phyloP scores from a whole-genome alignment of 2,888 invertebrate genomes.

The Lycaena phlaeas region DNA sequence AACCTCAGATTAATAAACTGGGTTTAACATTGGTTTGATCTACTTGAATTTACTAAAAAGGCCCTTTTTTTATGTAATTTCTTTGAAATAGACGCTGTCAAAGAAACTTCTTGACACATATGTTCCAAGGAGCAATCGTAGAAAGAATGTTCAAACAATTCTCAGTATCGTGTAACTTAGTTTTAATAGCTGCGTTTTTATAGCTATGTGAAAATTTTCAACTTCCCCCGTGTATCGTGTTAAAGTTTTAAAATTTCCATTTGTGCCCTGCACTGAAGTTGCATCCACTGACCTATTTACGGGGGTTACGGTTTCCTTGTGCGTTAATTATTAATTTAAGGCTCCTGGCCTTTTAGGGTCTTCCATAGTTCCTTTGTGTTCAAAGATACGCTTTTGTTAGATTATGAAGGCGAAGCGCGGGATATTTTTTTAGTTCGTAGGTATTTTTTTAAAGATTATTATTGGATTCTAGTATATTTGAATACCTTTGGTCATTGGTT shows the following conservation, averaged over 20 bases:
- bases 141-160: not conserved
- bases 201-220: not conserved
- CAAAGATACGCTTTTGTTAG: not conserved
- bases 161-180: not conserved
- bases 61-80: too few relatives aligned
- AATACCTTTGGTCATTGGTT: too few relatives aligned
- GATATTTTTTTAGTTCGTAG: too few relatives aligned
- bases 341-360: slow-evolving; percentile 1
- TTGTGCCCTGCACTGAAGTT: not conserved
- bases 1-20: too few relatives aligned
- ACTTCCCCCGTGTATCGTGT: not conserved
- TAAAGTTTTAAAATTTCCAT: not conserved
- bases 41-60: too few relatives aligned
- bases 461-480: too few relatives aligned
- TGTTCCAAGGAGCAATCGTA: not conserved
- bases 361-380: not conserved
- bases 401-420: too few relatives aligned
- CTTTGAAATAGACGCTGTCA: not conserved
- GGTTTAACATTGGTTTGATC: too few relatives aligned
- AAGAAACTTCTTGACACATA: not conserved
- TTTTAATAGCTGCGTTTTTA: not conserved
- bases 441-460: too few relatives aligned
- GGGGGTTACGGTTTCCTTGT: not conserved
- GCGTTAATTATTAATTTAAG: slow-evolving; percentile 7
- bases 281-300: slow-evolving; percentile 7